Percentiles rank a stretch among this genome's conserved stretches.
Conservation (phyloP, 2,113 vertebrate species). For the Grus americana region DNA sequence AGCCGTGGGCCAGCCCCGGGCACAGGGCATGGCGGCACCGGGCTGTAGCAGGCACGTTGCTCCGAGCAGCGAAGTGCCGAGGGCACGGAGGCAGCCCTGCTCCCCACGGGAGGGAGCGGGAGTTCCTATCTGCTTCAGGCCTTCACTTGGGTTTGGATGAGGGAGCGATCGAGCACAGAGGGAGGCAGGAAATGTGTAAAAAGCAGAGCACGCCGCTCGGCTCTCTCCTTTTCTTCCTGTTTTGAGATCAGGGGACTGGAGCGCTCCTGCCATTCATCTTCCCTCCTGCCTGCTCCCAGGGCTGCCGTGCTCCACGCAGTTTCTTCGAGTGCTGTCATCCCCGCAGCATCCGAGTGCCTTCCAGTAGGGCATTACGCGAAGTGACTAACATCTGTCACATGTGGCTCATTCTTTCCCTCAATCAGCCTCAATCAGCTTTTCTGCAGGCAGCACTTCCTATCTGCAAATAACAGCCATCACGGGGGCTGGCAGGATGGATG, state of each 20-base stretch:
- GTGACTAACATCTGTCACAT: constrained; percentile 60
- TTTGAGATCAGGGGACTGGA: not conserved
- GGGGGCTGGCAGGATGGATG: not conserved
- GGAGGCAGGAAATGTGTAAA: not conserved
- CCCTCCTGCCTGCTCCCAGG: not conserved
- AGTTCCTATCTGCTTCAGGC: not conserved
- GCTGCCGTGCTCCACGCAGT: not conserved
- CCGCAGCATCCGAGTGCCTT: constrained; percentile 31
- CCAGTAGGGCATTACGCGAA: constrained; percentile 4
- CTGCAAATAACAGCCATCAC: constrained; percentile 40
- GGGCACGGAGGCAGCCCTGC: not conserved
- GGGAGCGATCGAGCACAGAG: not conserved
- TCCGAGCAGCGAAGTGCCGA: accelerated
- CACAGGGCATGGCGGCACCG: accelerated
- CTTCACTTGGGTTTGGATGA: not conserved
- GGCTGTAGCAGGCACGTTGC: not conserved
- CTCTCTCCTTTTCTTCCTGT: not conserved
- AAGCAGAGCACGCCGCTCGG: not conserved
- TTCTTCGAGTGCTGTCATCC: constrained; percentile 45
- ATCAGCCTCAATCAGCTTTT: constrained; percentile 66
- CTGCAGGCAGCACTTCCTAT: constrained; percentile 49
- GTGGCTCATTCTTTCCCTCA: constrained; percentile 58
- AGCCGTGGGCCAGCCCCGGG: accelerated
- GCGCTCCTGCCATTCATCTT: constrained; percentile 16
- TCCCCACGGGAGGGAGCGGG: not conserved